These are phyloP conservation scores for Lobophora halterata DNA, from an alignment of 2,888 invertebrate species.

Conservation along the genomic window DNA sequence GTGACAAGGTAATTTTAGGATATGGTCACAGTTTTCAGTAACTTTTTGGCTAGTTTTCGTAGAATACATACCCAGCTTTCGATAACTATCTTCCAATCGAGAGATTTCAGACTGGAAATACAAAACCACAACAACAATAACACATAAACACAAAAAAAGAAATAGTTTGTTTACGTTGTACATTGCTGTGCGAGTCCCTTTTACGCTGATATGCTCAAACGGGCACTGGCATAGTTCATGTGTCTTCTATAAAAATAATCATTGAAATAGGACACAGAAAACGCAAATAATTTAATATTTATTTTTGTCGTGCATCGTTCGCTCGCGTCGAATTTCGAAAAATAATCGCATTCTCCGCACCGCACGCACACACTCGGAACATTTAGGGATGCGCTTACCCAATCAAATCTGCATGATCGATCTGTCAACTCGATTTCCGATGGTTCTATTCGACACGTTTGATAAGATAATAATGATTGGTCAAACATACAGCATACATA, in stretches of 20 bases:
- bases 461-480: no score
- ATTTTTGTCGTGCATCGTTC: slow-evolving; percentile 36
- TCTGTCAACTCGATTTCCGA: no score
- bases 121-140: slow-evolving; percentile 66
- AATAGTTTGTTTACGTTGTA: slow-evolving; percentile 73
- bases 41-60: not conserved
- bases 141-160: slow-evolving; percentile 67
- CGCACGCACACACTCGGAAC: slow-evolving; percentile 2
- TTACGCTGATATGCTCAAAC: slow-evolving; percentile 47
- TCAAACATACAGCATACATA: no score
- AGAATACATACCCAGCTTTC: slow-evolving; percentile 57
- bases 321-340: slow-evolving; percentile 18
- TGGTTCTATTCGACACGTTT: no score
- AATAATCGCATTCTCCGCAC: no score
- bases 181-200: slow-evolving; percentile 54
- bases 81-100: slow-evolving; percentile 65
- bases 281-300: slow-evolving; percentile 39
- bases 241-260: slow-evolving; percentile 63
- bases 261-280: slow-evolving; percentile 58
- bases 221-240: slow-evolving; percentile 57
- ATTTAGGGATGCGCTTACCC: no score
- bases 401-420: no score
- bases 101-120: slow-evolving; percentile 75
- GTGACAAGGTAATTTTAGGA: no score
- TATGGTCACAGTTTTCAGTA: no score